Evolutionary conservation across 2,113 vertebrate species (phyloP).

Genomic region (Pluvianellus socialis): DNA sequence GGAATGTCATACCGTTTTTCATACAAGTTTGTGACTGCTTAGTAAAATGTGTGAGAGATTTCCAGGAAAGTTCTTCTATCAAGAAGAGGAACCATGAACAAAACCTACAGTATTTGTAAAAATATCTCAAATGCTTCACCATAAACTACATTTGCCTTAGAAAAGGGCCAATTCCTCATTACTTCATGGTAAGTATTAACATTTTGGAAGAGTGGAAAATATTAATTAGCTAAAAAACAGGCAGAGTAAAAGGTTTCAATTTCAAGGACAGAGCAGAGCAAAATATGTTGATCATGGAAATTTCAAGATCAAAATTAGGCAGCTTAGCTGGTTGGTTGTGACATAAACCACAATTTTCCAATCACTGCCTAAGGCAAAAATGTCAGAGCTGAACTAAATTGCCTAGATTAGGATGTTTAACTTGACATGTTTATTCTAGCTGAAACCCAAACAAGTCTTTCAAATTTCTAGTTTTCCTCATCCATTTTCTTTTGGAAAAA

Average conservation of each 20-base stretch:
- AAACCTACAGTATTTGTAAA: background rate
- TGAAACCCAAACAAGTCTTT: slow-evolving; percentile 30
- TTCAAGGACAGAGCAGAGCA: background rate
- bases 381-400: slow-evolving; percentile 46
- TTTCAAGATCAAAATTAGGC: slow-evolving; percentile 14
- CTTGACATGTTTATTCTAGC: slow-evolving; percentile 16
- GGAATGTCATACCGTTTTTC: background rate
- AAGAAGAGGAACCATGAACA: background rate
- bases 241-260: background rate
- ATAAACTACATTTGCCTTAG: background rate
- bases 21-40: background rate
- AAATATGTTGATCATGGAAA: background rate
- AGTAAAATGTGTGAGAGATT: background rate
- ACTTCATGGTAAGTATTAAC: background rate
- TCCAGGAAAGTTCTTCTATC: background rate
- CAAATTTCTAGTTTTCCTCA: background rate
- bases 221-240: background rate
- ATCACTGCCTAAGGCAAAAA: slow-evolving; percentile 32
- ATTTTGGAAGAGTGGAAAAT: background rate
- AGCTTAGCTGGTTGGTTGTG: background rate
- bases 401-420: slow-evolving; percentile 26
- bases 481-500: background rate
- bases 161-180: background rate
- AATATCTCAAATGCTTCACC: background rate
- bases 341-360: slow-evolving; percentile 52